Base-by-base conservation (phyloP, 2,888 invertebrate species). In the Neelides folsomi region DNA sequence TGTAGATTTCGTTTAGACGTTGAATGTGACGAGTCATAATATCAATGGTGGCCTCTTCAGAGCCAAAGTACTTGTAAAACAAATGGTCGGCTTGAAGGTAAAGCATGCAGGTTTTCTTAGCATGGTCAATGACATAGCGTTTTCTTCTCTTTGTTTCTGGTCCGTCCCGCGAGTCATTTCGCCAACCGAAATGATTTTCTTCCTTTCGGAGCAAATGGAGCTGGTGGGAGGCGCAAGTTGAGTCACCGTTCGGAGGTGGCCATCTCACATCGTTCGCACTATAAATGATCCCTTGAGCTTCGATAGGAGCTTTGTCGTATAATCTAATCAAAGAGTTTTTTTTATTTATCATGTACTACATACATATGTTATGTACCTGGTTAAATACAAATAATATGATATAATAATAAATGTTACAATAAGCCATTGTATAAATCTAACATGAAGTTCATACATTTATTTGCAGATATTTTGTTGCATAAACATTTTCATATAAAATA, bases 41-140 rank as follows among this genome's bases (percentile, higher is more conserved):
- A 71, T 93, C 92, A 63, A 93, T 90, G 69, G 92, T 90, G 1
- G 90, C 86, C 69, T 93, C 92, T 67, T 90, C 89, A 2, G 87
- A 84, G 51, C 88, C 89, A 73, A 94, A 89, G 72, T 90, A 83
- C 68, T 90, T 83, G 73, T 86, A 97, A 72, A 98, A 89, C 72
- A 92, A 83, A 72, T 95, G 94, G 73, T 90, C 89, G 3, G 97
- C 94, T 72, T 95, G 93, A 66, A 98, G 76, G 71, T 92, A 94
- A 52, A 95, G 77, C 78, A 92, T 86, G 68, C 95, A 95, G 0
- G 93, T 92, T 38, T 87, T 90, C 71, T 92, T 92, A 65, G 82
- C 80, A 20, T 87, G 86, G 71, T 86, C 86, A 41, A 85, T 78
- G 1, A 81, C 80, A 39, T 62, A 61, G 40, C 66, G 50, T 41